Conservation (phyloP, 2,888 invertebrate species). For the Drosophila algonquin region DNA sequence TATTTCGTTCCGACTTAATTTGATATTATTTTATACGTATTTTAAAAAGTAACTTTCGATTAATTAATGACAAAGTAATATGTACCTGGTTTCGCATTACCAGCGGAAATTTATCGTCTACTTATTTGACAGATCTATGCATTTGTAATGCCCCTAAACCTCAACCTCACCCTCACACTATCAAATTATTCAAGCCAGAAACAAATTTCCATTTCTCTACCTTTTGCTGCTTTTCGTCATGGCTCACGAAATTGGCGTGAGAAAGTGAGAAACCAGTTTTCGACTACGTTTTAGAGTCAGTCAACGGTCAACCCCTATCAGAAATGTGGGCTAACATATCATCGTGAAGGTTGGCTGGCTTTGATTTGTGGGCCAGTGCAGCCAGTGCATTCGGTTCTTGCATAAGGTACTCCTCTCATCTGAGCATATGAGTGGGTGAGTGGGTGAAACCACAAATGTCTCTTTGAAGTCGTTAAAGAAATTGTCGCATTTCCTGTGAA, state of each 20-base stretch:
- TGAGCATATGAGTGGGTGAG: conserved; percentile 7
- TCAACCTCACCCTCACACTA: background rate
- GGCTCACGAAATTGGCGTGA: conserved; percentile 72
- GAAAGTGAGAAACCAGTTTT: conserved; percentile 78
- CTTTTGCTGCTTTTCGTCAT: conserved; percentile 43
- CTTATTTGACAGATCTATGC: conserved; percentile 48
- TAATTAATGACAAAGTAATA: conserved; percentile 40
- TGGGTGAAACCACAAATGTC: background rate
- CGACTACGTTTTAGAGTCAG: conserved; percentile 3
- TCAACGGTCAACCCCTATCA: conserved; percentile 17
- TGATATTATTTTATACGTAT: conserved; percentile 4
- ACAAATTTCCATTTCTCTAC: conserved; percentile 27
- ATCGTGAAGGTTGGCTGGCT: conserved; percentile 37
- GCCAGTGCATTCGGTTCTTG: conserved; percentile 45
- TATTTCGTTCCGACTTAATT: conserved; percentile 13
- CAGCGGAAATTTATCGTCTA: conserved; percentile 57
- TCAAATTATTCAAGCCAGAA: conserved; percentile 29
- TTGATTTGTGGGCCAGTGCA: conserved; percentile 49
- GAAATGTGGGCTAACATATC: conserved; percentile 42
- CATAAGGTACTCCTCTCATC: conserved; percentile 18
- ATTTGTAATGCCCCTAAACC: conserved; percentile 34
- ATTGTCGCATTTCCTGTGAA: conserved; percentile 4
- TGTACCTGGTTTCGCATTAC: conserved; percentile 50
- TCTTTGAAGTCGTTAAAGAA: background rate
- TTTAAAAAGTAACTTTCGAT: conserved; percentile 22